Conservation (phyloP, 2,888 invertebrate species). For the Pharmacophagus antenor region DNA sequence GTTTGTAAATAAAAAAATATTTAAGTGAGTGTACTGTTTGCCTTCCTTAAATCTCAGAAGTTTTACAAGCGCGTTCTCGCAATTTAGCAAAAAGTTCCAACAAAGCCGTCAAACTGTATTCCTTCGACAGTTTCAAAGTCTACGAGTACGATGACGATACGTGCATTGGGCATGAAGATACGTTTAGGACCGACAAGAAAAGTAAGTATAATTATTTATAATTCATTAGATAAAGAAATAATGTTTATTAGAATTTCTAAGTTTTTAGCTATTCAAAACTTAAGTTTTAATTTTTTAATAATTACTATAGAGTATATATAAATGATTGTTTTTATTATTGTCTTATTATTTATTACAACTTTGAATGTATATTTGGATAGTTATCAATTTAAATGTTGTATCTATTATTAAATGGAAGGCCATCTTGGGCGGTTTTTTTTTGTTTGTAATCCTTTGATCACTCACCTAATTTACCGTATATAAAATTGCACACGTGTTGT, state of each 20-base stretch:
- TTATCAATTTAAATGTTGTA: no score
- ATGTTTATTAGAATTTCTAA: background rate
- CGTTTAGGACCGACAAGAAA: slow-evolving; percentile 67
- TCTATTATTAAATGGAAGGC: no score
- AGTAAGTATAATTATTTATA: slow-evolving; percentile 54
- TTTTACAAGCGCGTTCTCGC: slow-evolving; percentile 27
- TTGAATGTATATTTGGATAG: background rate
- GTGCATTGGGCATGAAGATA: slow-evolving; percentile 70
- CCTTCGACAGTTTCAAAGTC: slow-evolving; percentile 77
- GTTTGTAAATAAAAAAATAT: slow-evolving; percentile 17
- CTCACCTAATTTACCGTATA: no score
- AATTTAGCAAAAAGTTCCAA: slow-evolving; percentile 40
- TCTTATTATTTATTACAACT: background rate
- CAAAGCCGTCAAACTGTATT: slow-evolving; percentile 77
- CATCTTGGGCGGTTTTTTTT: no score
- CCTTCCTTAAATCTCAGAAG: slow-evolving; percentile 33
- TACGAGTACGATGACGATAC: slow-evolving; percentile 76
- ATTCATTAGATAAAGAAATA: background rate
- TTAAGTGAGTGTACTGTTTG: slow-evolving; percentile 18
- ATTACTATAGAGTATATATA: background rate
- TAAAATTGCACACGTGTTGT: no score
- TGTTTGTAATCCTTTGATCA: no score
- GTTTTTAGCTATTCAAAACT: background rate
- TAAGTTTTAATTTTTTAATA: background rate
- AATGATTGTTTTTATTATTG: no score